Evolutionary conservation across 2,113 vertebrate species (phyloP), one percentile per base, ranked within the genome.

Genomic region (Hymenochirus boettgeri): DNA sequence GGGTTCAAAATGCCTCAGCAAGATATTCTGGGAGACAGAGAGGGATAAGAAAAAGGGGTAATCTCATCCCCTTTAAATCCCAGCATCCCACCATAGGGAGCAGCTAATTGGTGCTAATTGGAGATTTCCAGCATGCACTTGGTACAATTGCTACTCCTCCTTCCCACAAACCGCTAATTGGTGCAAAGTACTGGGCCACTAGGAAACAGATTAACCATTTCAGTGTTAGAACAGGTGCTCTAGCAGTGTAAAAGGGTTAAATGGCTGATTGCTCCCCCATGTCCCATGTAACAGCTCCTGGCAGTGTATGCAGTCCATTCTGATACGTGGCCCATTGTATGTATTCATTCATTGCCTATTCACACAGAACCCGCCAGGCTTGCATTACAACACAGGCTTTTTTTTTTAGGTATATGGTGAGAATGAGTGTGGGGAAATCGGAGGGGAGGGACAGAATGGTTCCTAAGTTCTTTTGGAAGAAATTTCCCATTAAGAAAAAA

Each of bases 21-120:
- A 75, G 76, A 76, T 77, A 83, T 86, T 86, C 82, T 89, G 83
- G 83, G 83, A 88, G 78, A 78, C 79, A 79, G 65, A 59, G n/a
- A 42, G 47, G 33, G 64, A 67, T 31, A 59, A 67, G 56, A 52
- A 67, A 46, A n/a, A 59, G 65, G 65, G 65, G 65, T 56, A 47
- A 60, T 31, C 60, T 47, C 47, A 31, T 45, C 65, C 64, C 55
- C 55, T 31, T 74, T 79, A 78, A 66, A 73, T 82, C 83, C 83
- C 81, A 80, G 82, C 82, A 88, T 89, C 86, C 83, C 71, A 31
- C 84, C 84, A 86, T 87, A 87, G 85, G 83, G 79, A 89, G 86
- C 86, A 84, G 4, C 88, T 93, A 93, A 94, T 89, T 91, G 90
- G 88, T 89, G 92, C 88, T 94, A 95, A 96, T 92, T 93, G 91